Percentiles rank a stretch among this genome's conserved stretches.
These are phyloP conservation scores for Cladorhizidae sp. DNA, from an alignment of 37 sponge, comb jelly and placozoan genomes.

Conservation along the genomic window DNA sequence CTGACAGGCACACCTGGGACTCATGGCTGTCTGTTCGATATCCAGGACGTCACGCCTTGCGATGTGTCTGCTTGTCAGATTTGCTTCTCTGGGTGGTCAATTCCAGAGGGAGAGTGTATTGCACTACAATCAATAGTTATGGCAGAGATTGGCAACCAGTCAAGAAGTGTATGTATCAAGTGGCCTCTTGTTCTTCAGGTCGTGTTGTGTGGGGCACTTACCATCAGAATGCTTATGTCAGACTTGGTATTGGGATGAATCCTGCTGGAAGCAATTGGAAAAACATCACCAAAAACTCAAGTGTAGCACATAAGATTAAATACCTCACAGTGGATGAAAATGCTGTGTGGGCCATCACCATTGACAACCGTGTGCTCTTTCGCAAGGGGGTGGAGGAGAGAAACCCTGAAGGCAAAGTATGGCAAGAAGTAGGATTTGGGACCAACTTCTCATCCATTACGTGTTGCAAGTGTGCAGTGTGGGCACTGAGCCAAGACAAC, in stretches of 20 bases:
- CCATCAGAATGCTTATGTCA: slow-evolving; percentile 48
- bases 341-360: slow-evolving; percentile 55
- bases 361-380: slow-evolving; percentile 49
- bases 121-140: slow-evolving; percentile 15
- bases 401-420: slow-evolving; percentile 48
- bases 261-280: slow-evolving; percentile 50
- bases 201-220: slow-evolving; percentile 60
- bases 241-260: slow-evolving; percentile 52
- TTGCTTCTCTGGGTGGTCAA: slow-evolving; percentile 57
- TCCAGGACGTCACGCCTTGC: slow-evolving; percentile 30
- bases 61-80: slow-evolving; percentile 49
- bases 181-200: slow-evolving; percentile 59
- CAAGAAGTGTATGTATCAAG: slow-evolving; percentile 34
- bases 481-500: slow-evolving; percentile 25
- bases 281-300: slow-evolving; percentile 29
- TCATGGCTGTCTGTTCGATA: slow-evolving; percentile 53
- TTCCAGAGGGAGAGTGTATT: slow-evolving; percentile 21
- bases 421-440: slow-evolving; percentile 45
- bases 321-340: slow-evolving; percentile 40
- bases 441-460: slow-evolving; percentile 22
- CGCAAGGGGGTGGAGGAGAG: slow-evolving; percentile 52
- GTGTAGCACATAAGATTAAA: slow-evolving; percentile 27
- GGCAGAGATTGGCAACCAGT: slow-evolving; percentile 46
- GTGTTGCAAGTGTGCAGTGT: slow-evolving; percentile 49
- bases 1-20: slow-evolving; percentile 19